Percentiles rank a stretch among this genome's conserved stretches.
These are phyloP conservation scores for Pachypanchax playfairii DNA, from an alignment of 2,113 vertebrate genomes.

Conservation along the genomic window DNA sequence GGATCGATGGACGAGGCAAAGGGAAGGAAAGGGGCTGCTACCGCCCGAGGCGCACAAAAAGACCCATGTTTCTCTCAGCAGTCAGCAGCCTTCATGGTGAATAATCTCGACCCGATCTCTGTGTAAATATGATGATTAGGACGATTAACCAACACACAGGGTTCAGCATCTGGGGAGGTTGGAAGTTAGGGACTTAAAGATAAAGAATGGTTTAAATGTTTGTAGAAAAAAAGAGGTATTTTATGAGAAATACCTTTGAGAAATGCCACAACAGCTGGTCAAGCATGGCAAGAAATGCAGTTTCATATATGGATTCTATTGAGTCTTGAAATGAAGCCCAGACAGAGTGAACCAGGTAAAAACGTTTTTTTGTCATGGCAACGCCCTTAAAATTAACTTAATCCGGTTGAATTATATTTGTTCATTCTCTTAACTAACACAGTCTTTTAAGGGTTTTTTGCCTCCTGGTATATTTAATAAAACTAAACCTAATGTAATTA, in stretches of 20 bases:
- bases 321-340: background rate
- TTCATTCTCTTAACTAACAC: too few relatives aligned
- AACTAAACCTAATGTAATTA: too few relatives aligned
- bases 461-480: too few relatives aligned
- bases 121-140: constrained; percentile 30
- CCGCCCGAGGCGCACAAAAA: constrained; percentile 39
- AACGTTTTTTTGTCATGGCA: too few relatives aligned
- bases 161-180: constrained; percentile 3
- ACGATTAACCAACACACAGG: constrained; percentile 2
- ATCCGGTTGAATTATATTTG: too few relatives aligned
- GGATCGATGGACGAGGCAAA: constrained; percentile 59
- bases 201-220: background rate
- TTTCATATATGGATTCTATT: background rate
- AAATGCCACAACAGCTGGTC: too few relatives aligned
- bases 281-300: too few relatives aligned
- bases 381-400: too few relatives aligned
- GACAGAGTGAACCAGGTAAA: background rate
- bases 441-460: too few relatives aligned
- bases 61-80: constrained; percentile 55
- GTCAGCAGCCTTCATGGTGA: constrained; percentile 38
- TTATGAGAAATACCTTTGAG: too few relatives aligned
- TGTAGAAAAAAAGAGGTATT: background rate
- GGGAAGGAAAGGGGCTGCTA: constrained; percentile 17
- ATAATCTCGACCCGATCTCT: constrained; percentile 28
- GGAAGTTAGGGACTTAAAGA: background rate